These are phyloP conservation scores for Caenorhabditis brenneri DNA, from an alignment of 1,140 invertebrate genomes.

Conservation along the genomic window DNA sequence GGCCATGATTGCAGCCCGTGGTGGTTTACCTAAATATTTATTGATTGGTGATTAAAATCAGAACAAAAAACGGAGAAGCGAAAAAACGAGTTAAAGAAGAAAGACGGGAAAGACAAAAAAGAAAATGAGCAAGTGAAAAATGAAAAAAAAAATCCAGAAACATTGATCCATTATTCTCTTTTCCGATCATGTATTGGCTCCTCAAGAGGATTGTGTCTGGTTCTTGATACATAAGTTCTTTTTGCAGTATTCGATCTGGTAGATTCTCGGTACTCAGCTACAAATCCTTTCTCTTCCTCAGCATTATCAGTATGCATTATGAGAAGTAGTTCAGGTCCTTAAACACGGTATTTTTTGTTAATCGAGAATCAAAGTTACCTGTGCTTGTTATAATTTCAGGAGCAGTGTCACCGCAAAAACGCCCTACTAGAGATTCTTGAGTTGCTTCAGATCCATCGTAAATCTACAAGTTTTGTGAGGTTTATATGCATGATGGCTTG, in stretches of 20 bases:
- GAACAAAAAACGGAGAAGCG: background rate
- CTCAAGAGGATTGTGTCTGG: constrained; percentile 1
- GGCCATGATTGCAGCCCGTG: background rate
- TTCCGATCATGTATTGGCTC: constrained; percentile 12
- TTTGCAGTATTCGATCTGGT: background rate
- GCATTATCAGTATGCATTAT: constrained; percentile 58
- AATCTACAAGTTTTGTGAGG: constrained; percentile 47
- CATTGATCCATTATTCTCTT: background rate
- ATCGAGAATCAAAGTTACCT: background rate
- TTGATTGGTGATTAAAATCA: background rate
- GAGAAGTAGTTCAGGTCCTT: constrained; percentile 31
- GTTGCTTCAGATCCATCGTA: constrained; percentile 55
- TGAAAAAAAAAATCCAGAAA: background rate
- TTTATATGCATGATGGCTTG: too few species aligned
- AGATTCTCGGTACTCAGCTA: constrained; percentile 55
- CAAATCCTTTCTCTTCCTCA: constrained; percentile 62
- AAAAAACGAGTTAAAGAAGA: background rate
- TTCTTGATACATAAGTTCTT: background rate
- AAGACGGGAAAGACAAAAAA: background rate
- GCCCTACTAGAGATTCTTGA: constrained; percentile 45
- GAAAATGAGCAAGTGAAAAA: background rate
- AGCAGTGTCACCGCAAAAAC: constrained; percentile 55
- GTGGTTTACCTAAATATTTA: background rate
- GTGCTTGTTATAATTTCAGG: constrained; percentile 4
- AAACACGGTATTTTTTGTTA: background rate